These are phyloP conservation scores for Hirtodrosophila cameraria DNA, from an alignment of 2,888 invertebrate genomes.

Conservation along the genomic window DNA sequence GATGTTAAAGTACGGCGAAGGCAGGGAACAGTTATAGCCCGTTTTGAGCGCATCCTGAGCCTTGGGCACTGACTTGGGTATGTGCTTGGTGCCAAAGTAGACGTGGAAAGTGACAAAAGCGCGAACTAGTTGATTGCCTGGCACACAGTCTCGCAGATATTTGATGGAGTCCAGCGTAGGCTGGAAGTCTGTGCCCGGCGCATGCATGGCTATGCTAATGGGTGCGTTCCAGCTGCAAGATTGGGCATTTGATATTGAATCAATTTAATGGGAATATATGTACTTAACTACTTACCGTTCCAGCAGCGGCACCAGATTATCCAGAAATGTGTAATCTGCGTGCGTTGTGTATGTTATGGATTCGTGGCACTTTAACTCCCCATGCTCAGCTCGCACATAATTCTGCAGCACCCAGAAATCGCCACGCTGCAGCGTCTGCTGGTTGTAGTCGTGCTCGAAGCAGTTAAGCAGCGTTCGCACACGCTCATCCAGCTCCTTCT, in stretches of 20 bases:
- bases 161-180: conserved; percentile 92
- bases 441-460: conserved; percentile 87
- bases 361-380: conserved; percentile 90
- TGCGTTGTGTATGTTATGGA: conserved; percentile 96
- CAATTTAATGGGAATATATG: not conserved
- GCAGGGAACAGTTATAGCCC: conserved; percentile 89
- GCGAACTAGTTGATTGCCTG: conserved; percentile 88
- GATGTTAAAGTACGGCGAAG: conserved; percentile 89
- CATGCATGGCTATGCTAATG: conserved; percentile 93
- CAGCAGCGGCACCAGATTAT: conserved; percentile 93
- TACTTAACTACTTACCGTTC: conserved; percentile 85
- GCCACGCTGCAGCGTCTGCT: conserved; percentile 89
- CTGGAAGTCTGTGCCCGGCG: conserved; percentile 92
- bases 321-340: conserved; percentile 95
- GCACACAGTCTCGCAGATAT: conserved; percentile 91
- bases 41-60: conserved; percentile 87
- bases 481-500: conserved; percentile 83
- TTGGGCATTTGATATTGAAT: not conserved
- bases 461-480: conserved; percentile 85
- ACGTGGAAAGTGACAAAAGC: conserved; percentile 94
- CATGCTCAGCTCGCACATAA: conserved; percentile 90
- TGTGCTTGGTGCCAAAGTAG: conserved; percentile 94
- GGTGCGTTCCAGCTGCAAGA: conserved; percentile 91
- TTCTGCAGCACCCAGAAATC: conserved; percentile 96
- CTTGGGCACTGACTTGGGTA: conserved; percentile 90